A percentile compares a stretch with the other conserved stretches of the same genome.
phyloP scores from a whole-genome alignment of 2,113 vertebrate genomes.

The Scatophagus argus region DNA sequence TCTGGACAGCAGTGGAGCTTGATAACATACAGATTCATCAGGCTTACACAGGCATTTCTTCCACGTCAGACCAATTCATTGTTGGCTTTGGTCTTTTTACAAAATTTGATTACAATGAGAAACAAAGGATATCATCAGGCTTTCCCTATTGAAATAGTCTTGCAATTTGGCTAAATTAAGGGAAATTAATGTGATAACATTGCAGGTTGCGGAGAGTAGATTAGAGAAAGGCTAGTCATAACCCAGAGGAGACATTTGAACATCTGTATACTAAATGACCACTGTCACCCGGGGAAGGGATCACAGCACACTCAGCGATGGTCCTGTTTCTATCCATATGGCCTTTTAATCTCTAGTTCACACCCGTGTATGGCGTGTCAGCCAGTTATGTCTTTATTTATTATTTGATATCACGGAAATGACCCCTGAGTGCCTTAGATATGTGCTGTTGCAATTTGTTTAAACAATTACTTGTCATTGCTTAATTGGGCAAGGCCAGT shows the following conservation, averaged over 20 bases:
- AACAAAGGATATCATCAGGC: background rate
- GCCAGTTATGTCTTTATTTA: slow-evolving; percentile 74
- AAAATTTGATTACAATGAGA: slow-evolving; percentile 2
- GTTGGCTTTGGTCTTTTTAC: slow-evolving; percentile 5
- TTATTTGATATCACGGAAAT: slow-evolving; percentile 67
- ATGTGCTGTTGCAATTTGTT: slow-evolving; percentile 71
- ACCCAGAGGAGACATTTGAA: slow-evolving; percentile 49
- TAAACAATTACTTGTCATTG: slow-evolving; percentile 74
- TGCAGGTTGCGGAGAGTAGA: slow-evolving; percentile 23
- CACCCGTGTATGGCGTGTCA: slow-evolving; percentile 52
- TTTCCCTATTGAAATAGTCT: background rate
- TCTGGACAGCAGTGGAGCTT: slow-evolving; percentile 2
- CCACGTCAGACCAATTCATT: background rate
- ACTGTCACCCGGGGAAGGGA: slow-evolving; percentile 42
- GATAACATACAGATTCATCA: background rate
- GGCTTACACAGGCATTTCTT: background rate
- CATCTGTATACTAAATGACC: slow-evolving; percentile 72
- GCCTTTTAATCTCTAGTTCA: slow-evolving; percentile 63
- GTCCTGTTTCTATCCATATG: slow-evolving; percentile 67
- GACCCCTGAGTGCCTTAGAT: slow-evolving; percentile 71
- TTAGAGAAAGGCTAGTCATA: slow-evolving; percentile 20
- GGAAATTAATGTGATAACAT: background rate
- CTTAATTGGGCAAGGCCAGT: slow-evolving; percentile 73
- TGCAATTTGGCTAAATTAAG: background rate
- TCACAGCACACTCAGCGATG: slow-evolving; percentile 55